Conservation (phyloP, 2,797 vertebrate species). For the Diplodus sargus region DNA sequence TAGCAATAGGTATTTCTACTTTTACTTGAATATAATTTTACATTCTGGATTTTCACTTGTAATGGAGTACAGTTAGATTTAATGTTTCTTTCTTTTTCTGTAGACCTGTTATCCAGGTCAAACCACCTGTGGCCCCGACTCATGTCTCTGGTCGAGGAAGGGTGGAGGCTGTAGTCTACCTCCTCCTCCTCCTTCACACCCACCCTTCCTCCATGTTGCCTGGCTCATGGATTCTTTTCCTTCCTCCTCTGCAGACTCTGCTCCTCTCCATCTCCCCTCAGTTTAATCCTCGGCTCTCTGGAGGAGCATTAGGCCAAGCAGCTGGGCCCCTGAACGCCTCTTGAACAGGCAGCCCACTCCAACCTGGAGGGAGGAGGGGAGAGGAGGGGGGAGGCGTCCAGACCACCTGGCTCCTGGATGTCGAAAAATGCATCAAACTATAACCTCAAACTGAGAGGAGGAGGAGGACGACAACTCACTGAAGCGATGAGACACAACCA, state of each 20-base stretch:
- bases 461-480: not conserved
- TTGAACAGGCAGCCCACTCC: conserved; percentile 66
- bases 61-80: not conserved
- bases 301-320: conserved; percentile 75
- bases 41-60: not conserved
- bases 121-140: conserved; percentile 45
- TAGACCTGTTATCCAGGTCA: not conserved
- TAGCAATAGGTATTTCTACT: not conserved
- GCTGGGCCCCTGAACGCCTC: conserved; percentile 73
- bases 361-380: not conserved
- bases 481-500: not conserved
- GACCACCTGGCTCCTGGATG: conserved; percentile 72
- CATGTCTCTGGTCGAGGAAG: conserved; percentile 2
- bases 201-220: not conserved
- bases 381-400: conserved; percentile 17
- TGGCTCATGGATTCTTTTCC: conserved; percentile 36
- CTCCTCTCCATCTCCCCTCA: conserved; percentile 18
- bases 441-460: not conserved
- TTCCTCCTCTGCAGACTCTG: conserved; percentile 14
- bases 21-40: not conserved
- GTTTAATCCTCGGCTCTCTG: conserved; percentile 71
- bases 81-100: not conserved
- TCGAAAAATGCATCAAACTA: conserved; percentile 6
- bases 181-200: too few relatives aligned
- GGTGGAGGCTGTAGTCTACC: not conserved